A percentile compares a stretch with the other conserved stretches of the same genome.
These are phyloP conservation scores for Cheilosia soror DNA, from an alignment of 2,888 invertebrate species.

Conservation along the genomic window DNA sequence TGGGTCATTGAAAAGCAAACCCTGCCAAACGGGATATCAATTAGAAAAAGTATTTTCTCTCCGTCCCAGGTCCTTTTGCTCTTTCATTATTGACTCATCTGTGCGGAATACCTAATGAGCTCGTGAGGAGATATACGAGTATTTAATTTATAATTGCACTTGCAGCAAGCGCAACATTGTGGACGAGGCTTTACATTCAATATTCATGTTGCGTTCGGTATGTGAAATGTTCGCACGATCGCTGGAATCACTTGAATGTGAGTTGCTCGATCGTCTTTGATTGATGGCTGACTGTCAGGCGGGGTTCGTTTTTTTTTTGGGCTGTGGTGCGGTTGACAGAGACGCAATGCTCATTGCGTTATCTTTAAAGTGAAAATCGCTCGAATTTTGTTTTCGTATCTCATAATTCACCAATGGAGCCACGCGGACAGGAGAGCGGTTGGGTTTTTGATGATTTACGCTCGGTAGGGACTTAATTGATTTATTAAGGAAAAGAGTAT, in stretches of 20 bases:
- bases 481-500: constrained; percentile 50
- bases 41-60: constrained; percentile 32
- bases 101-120: constrained; percentile 32
- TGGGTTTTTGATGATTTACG: constrained; percentile 30
- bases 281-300: constrained; percentile 43
- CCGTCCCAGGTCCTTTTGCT: constrained; percentile 11
- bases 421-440: background rate
- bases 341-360: background rate
- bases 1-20: constrained; percentile 44
- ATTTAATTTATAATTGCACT: background rate
- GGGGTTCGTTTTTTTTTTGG: background rate
- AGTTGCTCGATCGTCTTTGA: constrained; percentile 42
- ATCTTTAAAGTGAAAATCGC: constrained; percentile 46
- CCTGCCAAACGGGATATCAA: constrained; percentile 36
- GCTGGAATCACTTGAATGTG: constrained; percentile 11
- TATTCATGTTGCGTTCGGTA: constrained; percentile 64
- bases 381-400: constrained; percentile 38
- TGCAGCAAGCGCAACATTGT: background rate
- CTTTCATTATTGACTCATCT: constrained; percentile 1
- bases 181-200: constrained; percentile 8
- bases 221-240: constrained; percentile 66
- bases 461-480: constrained; percentile 43
- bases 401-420: constrained; percentile 14
- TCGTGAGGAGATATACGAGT: background rate
- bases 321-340: constrained; percentile 2